Conservation (phyloP, 2,888 invertebrate species). For the Tachina fera region DNA sequence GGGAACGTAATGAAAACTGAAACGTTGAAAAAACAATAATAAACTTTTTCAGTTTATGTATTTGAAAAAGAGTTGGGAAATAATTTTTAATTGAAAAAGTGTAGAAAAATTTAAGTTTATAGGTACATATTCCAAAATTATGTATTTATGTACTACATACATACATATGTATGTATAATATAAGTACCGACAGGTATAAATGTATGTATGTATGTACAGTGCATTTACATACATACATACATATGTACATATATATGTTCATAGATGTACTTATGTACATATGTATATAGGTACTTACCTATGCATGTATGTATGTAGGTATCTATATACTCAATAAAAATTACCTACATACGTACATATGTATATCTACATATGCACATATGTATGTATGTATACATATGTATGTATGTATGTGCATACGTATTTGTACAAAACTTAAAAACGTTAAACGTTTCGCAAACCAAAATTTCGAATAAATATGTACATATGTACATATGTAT, state of each 20-base stretch:
- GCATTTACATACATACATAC: neutral
- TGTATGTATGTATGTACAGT: neutral
- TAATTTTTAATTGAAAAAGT: neutral
- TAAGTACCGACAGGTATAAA: neutral
- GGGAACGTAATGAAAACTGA: constrained; percentile 52
- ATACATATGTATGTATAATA: neutral
- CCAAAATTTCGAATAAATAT: neutral
- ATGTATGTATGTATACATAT: neutral
- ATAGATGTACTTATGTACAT: neutral
- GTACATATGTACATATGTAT: neutral
- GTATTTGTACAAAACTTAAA: too few species aligned
- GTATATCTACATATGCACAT: neutral
- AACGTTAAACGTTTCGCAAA: too few species aligned
- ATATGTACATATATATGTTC: neutral
- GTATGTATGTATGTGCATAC: neutral
- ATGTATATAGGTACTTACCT: neutral
- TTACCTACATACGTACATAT: neutral
- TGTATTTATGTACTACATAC: neutral
- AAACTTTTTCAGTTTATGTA: constrained; percentile 18
- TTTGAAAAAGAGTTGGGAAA: constrained; percentile 23
- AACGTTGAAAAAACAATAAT: constrained; percentile 15
- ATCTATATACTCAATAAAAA: too few species aligned
- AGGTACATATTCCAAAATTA: neutral
- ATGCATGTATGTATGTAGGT: too few species aligned
- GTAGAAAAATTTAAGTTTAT: constrained; percentile 4